Evolutionary conservation across 2,888 invertebrate species (phyloP), one percentile per base, ranked within the genome.

Genomic region (Polietes domitor): DNA sequence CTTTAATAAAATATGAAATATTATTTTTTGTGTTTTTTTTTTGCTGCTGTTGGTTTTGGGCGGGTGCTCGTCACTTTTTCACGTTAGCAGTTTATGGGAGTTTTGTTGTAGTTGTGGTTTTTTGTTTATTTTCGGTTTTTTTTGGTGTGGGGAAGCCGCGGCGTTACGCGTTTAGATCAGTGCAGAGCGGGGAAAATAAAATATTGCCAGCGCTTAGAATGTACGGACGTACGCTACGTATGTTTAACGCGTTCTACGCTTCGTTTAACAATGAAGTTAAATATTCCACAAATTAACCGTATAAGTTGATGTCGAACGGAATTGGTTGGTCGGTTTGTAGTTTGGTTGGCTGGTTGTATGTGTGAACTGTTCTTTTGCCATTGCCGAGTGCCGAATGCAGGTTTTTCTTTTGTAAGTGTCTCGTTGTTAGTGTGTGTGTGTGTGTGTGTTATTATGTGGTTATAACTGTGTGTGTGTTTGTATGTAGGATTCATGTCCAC

Each of bases 211-310:
- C 12, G 47, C 5, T 37, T 4, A 47, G 47, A 47, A n/a, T 12
- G 47, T n/a, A 47, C 47, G 47, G 2, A 47, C 47, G 47, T 2
- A n/a, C 47, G 37, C 12, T 4, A 32, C 65, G 68, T 24, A 74
- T 82, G 82, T 58, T 80, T 75, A 61, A 71, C 80, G 82, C 77
- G 82, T 79, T 77, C 85, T 86, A 88, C 88, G 88, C 86, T 87
- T 87, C 89, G 87, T 89, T 87, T 86, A 87, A 89, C 89, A 90
- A 90, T 91, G 90, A 90, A 89, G 87, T 88, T 86, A 87, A 86
- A 88, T 86, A 77, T 80, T 58, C 77, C 80, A 58, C 74, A 85
- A 75, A 80, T 82, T 82, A 85, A 79, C 71, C 77, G 65, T 47
- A 85, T 76, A 74, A 85, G 74, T 79, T 41, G 53, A 53, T 19